A percentile compares a stretch with the other conserved stretches of the same genome.
phyloP scores from a whole-genome alignment of 2,113 vertebrate genomes.

The Amia ocellicauda region DNA sequence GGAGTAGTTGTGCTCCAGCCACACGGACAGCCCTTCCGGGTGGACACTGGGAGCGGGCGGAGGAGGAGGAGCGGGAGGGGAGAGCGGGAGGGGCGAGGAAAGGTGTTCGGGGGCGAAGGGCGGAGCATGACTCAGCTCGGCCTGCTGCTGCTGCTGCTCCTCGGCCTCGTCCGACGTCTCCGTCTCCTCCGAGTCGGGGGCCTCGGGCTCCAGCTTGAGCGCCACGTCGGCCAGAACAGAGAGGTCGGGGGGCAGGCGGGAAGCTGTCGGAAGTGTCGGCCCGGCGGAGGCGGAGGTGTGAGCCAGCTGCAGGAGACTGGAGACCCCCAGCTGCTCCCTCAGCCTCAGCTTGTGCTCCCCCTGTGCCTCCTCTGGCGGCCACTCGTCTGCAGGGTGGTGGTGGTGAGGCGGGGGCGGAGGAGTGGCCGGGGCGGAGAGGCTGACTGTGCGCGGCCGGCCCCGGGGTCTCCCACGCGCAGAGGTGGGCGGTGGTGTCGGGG shows the following conservation, averaged over 20 bases:
- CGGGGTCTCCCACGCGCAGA: conserved; percentile 52
- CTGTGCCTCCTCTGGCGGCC: conserved; percentile 53
- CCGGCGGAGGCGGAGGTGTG: conserved; percentile 45
- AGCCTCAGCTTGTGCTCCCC: conserved; percentile 52
- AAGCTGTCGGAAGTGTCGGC: too few relatives aligned
- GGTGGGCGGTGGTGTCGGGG: conserved; percentile 15
- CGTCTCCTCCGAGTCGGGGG: conserved; percentile 69
- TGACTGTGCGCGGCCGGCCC: conserved; percentile 51
- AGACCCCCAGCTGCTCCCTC: conserved; percentile 64
- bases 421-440: conserved; percentile 39
- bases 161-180: conserved; percentile 78
- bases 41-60: conserved; percentile 37
- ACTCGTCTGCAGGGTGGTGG: conserved; percentile 48
- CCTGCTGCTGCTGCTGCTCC: conserved; percentile 59
- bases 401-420: conserved; percentile 38
- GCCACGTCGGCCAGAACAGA: conserved; percentile 76
- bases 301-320: conserved; percentile 67
- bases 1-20: conserved; percentile 85
- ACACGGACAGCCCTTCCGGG: conserved; percentile 55
- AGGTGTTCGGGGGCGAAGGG: conserved; percentile 36
- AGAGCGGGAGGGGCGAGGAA: too few relatives aligned
- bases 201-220: conserved; percentile 72
- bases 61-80: conserved; percentile 26
- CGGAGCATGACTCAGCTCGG: conserved; percentile 19
- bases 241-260: conserved; percentile 53